Base-by-base conservation (phyloP, 2,888 invertebrate genomes). In the Rhopalosiphum nymphaeae region DNA sequence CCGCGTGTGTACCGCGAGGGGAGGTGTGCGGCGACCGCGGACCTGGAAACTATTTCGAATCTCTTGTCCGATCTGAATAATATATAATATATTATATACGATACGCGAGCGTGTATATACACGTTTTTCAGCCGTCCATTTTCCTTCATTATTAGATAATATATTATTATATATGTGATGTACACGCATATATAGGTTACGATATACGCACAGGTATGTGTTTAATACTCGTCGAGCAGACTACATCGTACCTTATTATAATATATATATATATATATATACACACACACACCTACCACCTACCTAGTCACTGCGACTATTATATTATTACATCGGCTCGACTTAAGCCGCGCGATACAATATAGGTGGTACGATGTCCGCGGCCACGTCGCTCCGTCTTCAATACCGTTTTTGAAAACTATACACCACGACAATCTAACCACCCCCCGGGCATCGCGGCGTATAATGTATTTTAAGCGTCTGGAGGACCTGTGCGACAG, bases 41-140 rank as follows among this genome's bases (percentile, higher is more conserved):
- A 89, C 36, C 56, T 9, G 61, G 46, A 67, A 78, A 91, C 49
- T 91, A 78, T 91, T 91, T 78, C 90, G 90, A 91, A 91, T 91
- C 90, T 91, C 90, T 78, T 49, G 78, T 91, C 90, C 90, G 90
- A 91, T 91, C 90, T 78, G 49, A 91, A 67, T 46, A n/a, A 29
- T n/a, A 36, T 53, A 88, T 36, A 42, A 36, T 10, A n/a, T n/a
- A 42, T 26, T 57, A 46, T 46, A 61, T n/a, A 57, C 78, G 36
- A 78, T 78, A 78, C 36, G 36, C 36, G 36, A 36, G 78, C 9
- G 21, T 44, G n/a, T n/a, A n/a, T n/a, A n/a, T n/a, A 61, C 57
- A 89, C 89, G 89, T 56, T 61, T 89, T 61, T 89, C 85, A 36
- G 36, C 78, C 78, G 78, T 9, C 9, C 78, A 7, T 78, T 36